Evolutionary conservation across 2,888 invertebrate genomes (phyloP), one percentile per base, ranked within the genome.

Genomic region (Cheilosia scutellata): DNA sequence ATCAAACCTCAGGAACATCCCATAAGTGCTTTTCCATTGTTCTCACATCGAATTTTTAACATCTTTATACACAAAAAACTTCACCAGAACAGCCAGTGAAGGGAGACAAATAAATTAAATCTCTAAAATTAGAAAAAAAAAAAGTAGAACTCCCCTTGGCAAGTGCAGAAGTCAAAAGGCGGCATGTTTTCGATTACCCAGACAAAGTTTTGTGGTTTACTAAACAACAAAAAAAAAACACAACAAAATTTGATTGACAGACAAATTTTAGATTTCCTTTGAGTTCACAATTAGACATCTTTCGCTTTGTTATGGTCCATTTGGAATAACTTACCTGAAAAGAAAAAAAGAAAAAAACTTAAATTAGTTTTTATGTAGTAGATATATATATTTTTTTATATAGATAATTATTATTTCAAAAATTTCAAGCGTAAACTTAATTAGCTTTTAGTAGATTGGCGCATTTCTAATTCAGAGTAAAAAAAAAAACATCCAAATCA

Each of bases 251-350:
- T 79, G 84, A 84, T 79, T 84, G 84, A 79, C 84, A 75, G 65
- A n/a, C 58, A 49, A 58, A 33, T 70, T 63, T 70, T 62, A 63
- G 20, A 71, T 68, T 60, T 62, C 49, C 11, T 62, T 68, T 57
- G 31, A 49, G 29, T 47, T 72, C 77, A 13, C 2, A 49, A 74
- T 68, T 58, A 78, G 78, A 78, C 74, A 70, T 75, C 70, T 77
- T 58, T 51, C 49, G 53, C 16, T 55, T 47, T 74, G 75, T 76
- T 42, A 16, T 49, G 20, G 42, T n/a, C 76, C 68, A 77, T 76
- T 75, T 58, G 70, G 63, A 70, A 60, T 70, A 75, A 84, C 84
- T 84, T 84, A 84, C 84, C 84, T 84, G 84, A n/a, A 79, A 84
- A 66, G 71, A 82, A 55, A 40, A 47, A 51, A 58, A 9, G 40